phyloP scores from a whole-genome alignment of 2,797 vertebrate species.

The Pristis pectinata region DNA sequence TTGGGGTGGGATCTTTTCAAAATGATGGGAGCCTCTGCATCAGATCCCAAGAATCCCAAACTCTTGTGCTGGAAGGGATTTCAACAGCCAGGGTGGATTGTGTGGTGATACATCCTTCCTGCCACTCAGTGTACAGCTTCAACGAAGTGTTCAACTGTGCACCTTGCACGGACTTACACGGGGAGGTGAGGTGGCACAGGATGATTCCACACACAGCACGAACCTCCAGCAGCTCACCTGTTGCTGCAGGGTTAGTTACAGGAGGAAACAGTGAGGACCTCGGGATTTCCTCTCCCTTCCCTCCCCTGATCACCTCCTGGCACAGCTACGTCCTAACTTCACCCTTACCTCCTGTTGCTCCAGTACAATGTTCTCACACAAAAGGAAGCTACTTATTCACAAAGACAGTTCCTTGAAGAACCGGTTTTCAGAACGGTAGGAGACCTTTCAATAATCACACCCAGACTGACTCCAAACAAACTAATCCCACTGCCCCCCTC shows the following conservation, averaged over 20 bases:
- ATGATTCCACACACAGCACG: background rate
- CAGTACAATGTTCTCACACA: background rate
- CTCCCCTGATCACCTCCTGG: background rate
- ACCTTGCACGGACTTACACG: no score
- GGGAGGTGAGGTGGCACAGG: background rate
- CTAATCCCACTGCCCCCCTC: no score
- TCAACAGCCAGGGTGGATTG: background rate
- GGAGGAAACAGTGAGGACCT: background rate
- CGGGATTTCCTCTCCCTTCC: no score
- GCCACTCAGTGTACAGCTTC: no score
- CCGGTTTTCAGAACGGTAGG: background rate
- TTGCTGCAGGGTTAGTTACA: background rate
- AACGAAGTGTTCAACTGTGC: no score
- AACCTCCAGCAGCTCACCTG: background rate
- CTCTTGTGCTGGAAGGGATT: no score
- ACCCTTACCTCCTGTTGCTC: background rate
- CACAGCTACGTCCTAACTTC: background rate
- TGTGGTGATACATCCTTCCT: no score
- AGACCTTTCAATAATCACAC: background rate
- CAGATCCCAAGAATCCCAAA: no score
- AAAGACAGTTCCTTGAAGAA: no score
- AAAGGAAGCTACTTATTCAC: background rate
- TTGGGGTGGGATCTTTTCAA: no score
- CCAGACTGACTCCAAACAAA: no score
- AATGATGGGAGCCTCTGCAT: no score